phyloP scores from a whole-genome alignment of 2,888 invertebrate genomes.

The Phrixothrix hirtus region DNA sequence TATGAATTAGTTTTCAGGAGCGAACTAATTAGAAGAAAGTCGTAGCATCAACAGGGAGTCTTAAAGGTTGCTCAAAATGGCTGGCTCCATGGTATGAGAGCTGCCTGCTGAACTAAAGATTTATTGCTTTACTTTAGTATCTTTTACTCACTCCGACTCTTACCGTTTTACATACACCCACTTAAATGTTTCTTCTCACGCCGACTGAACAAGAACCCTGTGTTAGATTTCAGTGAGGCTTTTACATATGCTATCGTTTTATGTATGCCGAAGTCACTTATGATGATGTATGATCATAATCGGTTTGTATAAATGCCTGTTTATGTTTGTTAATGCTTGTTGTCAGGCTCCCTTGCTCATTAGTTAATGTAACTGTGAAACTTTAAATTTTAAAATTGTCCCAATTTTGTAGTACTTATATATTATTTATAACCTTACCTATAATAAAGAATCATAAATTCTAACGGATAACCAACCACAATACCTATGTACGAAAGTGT shows the following conservation, averaged over 20 bases:
- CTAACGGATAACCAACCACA: no score
- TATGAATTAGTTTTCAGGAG: conserved; percentile 53
- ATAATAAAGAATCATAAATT: no score
- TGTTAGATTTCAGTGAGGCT: conserved; percentile 37
- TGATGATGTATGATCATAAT: conserved; percentile 45
- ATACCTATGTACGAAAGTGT: no score
- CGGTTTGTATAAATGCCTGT: conserved; percentile 43
- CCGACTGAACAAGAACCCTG: conserved; percentile 36
- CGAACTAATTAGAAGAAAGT: conserved; percentile 51
- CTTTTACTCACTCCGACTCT: conserved; percentile 40
- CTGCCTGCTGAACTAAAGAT: conserved; percentile 48
- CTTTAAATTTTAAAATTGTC: conserved; percentile 11
- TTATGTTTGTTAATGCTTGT: conserved; percentile 42
- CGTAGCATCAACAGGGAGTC: conserved; percentile 45
- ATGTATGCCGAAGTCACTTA: conserved; percentile 46
- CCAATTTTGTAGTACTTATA: no score
- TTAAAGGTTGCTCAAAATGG: conserved; percentile 43
- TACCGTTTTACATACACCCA: conserved; percentile 49
- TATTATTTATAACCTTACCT: no score
- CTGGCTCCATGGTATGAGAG: conserved; percentile 43
- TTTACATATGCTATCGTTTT: conserved; percentile 45
- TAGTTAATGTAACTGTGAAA: conserved; percentile 29
- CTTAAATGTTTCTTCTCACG: conserved; percentile 46
- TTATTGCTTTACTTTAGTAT: conserved; percentile 43
- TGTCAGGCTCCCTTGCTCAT: conserved; percentile 31